These are phyloP conservation scores for Actias luna DNA, from an alignment of 2,888 invertebrate species.

Conservation along the genomic window DNA sequence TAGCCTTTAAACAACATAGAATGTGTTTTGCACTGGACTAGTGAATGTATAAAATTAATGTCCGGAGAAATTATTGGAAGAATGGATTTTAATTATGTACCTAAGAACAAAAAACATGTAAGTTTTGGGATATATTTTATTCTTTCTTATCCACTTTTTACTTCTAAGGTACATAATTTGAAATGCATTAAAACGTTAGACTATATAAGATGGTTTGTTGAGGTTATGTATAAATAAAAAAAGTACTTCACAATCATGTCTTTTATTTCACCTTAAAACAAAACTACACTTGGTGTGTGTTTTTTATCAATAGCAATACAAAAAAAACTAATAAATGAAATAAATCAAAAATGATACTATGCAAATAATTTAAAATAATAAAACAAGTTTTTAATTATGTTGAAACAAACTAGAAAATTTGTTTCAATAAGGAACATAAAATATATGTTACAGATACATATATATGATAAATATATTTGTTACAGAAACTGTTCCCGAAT, in stretches of 20 bases:
- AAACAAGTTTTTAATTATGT: background rate
- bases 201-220: background rate
- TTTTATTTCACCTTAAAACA: background rate
- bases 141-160: background rate
- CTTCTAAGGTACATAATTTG: background rate
- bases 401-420: background rate
- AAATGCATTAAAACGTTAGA: background rate
- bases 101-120: too few relatives aligned
- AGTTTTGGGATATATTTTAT: background rate
- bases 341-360: background rate
- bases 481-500: constrained; percentile 50
- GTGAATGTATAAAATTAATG: too few relatives aligned
- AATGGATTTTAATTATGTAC: too few relatives aligned
- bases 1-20: too few relatives aligned
- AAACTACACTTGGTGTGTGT: background rate
- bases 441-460: background rate
- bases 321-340: background rate
- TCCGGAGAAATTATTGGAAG: too few relatives aligned
- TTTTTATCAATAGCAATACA: background rate
- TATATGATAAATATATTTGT: constrained; percentile 15
- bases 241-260: background rate
- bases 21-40: too few relatives aligned
- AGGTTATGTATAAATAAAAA: background rate
- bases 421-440: background rate
- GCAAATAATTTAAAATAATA: background rate